These are phyloP conservation scores for Ailurus styani DNA, from an alignment of 2,113 vertebrate genomes.

Conservation along the genomic window DNA sequence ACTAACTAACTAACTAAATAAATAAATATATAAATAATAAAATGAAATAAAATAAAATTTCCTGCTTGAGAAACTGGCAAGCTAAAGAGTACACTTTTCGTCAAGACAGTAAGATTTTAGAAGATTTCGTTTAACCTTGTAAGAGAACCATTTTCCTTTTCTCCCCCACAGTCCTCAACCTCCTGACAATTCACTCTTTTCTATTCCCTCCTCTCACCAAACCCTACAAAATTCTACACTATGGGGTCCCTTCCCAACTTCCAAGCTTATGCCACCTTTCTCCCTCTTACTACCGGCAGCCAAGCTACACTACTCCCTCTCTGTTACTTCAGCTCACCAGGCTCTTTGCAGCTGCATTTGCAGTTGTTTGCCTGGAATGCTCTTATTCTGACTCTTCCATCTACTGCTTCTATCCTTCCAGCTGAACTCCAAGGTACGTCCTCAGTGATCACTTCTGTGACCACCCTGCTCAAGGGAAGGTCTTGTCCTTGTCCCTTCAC, in stretches of 20 bases:
- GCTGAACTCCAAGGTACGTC: neutral
- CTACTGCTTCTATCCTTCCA: neutral
- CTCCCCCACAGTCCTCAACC: neutral
- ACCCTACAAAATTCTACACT: neutral
- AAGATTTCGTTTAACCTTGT: neutral
- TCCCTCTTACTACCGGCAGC: neutral
- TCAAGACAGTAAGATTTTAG: neutral
- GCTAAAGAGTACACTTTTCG: neutral
- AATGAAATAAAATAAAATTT: neutral
- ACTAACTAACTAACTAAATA: too few relatives aligned
- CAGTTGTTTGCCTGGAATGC: neutral
- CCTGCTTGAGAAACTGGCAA: conserved; percentile 1
- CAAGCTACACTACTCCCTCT: rapidly evolving
- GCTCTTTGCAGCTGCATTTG: neutral
- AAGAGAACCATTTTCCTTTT: neutral
- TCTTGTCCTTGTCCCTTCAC: neutral
- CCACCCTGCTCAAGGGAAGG: neutral
- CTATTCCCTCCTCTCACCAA: neutral
- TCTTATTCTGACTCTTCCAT: neutral
- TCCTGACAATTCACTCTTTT: neutral
- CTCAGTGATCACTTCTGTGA: neutral
- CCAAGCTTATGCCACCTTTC: neutral
- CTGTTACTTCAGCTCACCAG: neutral
- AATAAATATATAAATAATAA: neutral
- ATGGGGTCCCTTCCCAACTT: neutral